Conservation (phyloP, 2,888 invertebrate species). For the Scaptomyza caliginosa region DNA sequence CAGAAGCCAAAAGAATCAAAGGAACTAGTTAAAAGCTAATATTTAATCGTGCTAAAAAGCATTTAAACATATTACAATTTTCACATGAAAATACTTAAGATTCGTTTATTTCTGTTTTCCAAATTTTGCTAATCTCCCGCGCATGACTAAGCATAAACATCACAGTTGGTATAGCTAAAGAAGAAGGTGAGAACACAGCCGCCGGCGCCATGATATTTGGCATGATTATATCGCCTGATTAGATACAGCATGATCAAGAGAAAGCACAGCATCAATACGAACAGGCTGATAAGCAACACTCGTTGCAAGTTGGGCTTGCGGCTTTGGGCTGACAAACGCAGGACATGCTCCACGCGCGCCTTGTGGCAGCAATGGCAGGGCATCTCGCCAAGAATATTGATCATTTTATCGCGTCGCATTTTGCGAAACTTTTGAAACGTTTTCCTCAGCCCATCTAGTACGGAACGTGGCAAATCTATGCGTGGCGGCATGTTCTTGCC, state of each 20-base stretch:
- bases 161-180: constrained; percentile 55
- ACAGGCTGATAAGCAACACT: constrained; percentile 6
- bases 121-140: too few relatives aligned
- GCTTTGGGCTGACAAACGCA: neutral
- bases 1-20: neutral
- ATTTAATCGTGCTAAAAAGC: too few relatives aligned
- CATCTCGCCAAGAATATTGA: neutral
- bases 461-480: neutral
- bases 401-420: neutral
- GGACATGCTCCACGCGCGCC: neutral
- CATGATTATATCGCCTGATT: constrained; percentile 50
- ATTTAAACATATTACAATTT: too few relatives aligned
- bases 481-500: neutral
- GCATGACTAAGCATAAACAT: constrained; percentile 10
- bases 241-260: constrained; percentile 29
- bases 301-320: neutral
- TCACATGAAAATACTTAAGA: too few relatives aligned
- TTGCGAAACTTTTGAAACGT: neutral
- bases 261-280: constrained; percentile 32
- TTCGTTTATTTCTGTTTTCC: too few relatives aligned
- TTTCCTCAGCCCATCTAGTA: neutral
- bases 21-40: too few relatives aligned
- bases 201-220: constrained; percentile 51
- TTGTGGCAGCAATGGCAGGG: neutral
- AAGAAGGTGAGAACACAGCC: constrained; percentile 54